Evolutionary conservation across 2,888 invertebrate species (phyloP).

Genomic region (Corbicula japonica): DNA sequence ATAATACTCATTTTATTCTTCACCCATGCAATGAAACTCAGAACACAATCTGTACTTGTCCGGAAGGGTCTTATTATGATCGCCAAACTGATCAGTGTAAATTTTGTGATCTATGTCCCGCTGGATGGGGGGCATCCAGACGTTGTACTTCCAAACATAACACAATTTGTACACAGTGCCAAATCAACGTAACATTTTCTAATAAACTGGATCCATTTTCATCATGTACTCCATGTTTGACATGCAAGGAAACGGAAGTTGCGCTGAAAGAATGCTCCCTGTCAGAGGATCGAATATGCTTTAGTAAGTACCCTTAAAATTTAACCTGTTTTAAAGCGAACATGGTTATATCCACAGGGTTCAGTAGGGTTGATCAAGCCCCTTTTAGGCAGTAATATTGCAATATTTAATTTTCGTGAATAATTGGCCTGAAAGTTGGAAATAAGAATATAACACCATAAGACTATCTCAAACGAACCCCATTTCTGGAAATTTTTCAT

Average conservation of each 20-base stretch:
- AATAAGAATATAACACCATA: too few relatives aligned
- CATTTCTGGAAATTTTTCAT: too few relatives aligned
- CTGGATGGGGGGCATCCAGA: slow-evolving; percentile 77
- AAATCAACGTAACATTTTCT: slow-evolving; percentile 80
- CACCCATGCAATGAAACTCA: slow-evolving; percentile 81
- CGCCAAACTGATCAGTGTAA: slow-evolving; percentile 69
- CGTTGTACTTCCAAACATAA: slow-evolving; percentile 76
- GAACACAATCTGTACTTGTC: slow-evolving; percentile 82
- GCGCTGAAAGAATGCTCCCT: slow-evolving; percentile 79
- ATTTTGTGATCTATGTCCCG: slow-evolving; percentile 79
- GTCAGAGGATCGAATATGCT: slow-evolving; percentile 84
- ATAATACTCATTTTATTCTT: slow-evolving; percentile 70
- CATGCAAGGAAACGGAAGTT: slow-evolving; percentile 77
- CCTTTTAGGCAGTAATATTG: too few relatives aligned
- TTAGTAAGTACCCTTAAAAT: slow-evolving; percentile 82
- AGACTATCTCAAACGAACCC: too few relatives aligned
- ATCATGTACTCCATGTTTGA: slow-evolving; percentile 78
- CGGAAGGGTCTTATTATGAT: slow-evolving; percentile 78
- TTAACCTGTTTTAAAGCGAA: too few relatives aligned
- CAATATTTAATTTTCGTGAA: too few relatives aligned
- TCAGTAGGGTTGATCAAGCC: too few relatives aligned
- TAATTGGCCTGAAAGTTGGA: too few relatives aligned
- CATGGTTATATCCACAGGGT: too few relatives aligned
- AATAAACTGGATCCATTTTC: slow-evolving; percentile 76
- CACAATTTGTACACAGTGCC: slow-evolving; percentile 80